Conservation (phyloP, 2,888 invertebrate species). For the Drosophila leonis region DNA sequence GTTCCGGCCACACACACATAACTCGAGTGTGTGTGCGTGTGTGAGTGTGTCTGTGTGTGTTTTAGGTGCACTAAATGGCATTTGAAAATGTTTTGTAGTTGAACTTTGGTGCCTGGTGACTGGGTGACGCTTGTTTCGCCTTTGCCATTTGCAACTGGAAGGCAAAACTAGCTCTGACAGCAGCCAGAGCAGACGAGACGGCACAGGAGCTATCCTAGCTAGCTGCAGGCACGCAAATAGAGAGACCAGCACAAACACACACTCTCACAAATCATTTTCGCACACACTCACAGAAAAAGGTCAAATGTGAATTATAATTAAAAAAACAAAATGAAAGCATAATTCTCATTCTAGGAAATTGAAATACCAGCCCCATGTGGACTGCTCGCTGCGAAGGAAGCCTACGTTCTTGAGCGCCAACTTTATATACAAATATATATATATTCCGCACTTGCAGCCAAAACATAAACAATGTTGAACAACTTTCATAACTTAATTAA, state of each 20-base stretch:
- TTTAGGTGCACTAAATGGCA: slow-evolving; percentile 75
- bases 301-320: slow-evolving; percentile 61
- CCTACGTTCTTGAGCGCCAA: slow-evolving; percentile 9
- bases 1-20: slow-evolving; percentile 63
- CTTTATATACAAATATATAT: slow-evolving; percentile 1
- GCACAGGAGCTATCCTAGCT: slow-evolving; percentile 41
- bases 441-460: background rate
- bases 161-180: slow-evolving; percentile 43
- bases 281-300: slow-evolving; percentile 43
- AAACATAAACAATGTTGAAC: background rate
- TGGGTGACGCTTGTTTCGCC: slow-evolving; percentile 70
- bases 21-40: slow-evolving; percentile 13
- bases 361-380: slow-evolving; percentile 57
- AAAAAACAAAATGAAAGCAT: slow-evolving; percentile 62
- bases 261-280: slow-evolving; percentile 19
- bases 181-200: slow-evolving; percentile 14
- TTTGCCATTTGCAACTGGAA: slow-evolving; percentile 72
- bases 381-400: slow-evolving; percentile 15
- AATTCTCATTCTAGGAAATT: slow-evolving; percentile 69
- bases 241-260: slow-evolving; percentile 15
- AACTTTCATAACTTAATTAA: slow-evolving; percentile 1
- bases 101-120: slow-evolving; percentile 61
- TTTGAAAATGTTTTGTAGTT: slow-evolving; percentile 80
- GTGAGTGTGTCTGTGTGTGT: slow-evolving; percentile 27
- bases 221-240: slow-evolving; percentile 32